These are phyloP conservation scores for Mus pahari DNA, from an alignment of 2,113 vertebrate species.

Conservation along the genomic window DNA sequence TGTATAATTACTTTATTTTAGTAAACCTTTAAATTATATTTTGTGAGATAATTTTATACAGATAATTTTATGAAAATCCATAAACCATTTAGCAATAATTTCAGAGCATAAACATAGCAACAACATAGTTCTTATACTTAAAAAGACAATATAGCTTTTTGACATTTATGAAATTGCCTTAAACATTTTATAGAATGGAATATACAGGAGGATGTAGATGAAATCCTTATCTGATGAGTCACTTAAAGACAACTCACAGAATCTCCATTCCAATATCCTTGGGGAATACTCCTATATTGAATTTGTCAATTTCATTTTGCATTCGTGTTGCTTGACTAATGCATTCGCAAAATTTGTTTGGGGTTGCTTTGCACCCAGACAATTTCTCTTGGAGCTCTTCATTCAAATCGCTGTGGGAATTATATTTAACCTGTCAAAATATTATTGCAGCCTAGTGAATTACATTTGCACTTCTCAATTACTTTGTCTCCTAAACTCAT, in stretches of 20 bases:
- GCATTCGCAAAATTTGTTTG: constrained; percentile 71
- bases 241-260: constrained; percentile 37
- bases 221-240: constrained; percentile 31
- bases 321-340: constrained; percentile 65
- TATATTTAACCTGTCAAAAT: constrained; percentile 71
- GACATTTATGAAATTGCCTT: constrained; percentile 42
- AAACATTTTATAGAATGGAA: constrained; percentile 37
- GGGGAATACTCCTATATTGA: constrained; percentile 46
- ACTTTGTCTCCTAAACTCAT: constrained; percentile 36
- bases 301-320: constrained; percentile 73
- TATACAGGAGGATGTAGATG: neutral
- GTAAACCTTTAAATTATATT: neutral
- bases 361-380: constrained; percentile 64
- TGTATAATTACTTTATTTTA: neutral
- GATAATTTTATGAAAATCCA: neutral
- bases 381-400: constrained; percentile 66
- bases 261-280: constrained; percentile 61
- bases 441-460: constrained; percentile 51
- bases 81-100: neutral
- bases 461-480: constrained; percentile 68
- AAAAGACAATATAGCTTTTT: neutral
- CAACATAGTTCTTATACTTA: neutral
- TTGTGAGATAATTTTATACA: neutral
- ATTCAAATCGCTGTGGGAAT: constrained; percentile 61
- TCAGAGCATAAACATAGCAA: neutral